These are phyloP conservation scores for Darevskia mixta DNA, from an alignment of 2,797 vertebrate genomes.

Conservation along the genomic window DNA sequence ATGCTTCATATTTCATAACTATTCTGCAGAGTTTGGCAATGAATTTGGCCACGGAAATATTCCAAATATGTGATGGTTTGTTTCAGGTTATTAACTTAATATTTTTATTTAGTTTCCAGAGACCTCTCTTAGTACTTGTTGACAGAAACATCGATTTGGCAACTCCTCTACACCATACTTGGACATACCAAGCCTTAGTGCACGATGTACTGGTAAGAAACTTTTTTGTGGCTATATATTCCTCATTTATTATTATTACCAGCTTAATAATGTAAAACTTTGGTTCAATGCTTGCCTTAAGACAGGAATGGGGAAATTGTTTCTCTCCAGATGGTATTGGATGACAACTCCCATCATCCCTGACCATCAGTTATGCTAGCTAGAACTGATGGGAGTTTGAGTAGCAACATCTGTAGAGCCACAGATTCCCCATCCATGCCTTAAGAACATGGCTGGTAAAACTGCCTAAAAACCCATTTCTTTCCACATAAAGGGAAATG, in stretches of 20 bases:
- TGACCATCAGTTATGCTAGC: too few relatives aligned
- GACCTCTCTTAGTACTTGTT: constrained; percentile 93
- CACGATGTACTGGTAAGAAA: constrained; percentile 96
- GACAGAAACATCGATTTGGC: constrained; percentile 98
- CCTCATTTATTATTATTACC: constrained; percentile 20
- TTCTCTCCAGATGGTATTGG: too few relatives aligned
- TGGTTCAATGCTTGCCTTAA: background rate
- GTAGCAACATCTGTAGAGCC: too few relatives aligned
- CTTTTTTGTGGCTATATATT: constrained; percentile 56
- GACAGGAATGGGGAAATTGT: too few relatives aligned
- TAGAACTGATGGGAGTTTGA: too few relatives aligned
- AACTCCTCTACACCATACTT: constrained; percentile 97
- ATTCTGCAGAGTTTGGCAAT: background rate
- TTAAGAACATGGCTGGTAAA: background rate
- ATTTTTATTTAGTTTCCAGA: constrained; percentile 89
- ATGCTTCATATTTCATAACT: constrained; percentile 1
- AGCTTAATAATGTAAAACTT: constrained; percentile 27
- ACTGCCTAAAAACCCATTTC: background rate
- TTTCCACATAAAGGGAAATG: background rate
- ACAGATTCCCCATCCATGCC: too few relatives aligned
- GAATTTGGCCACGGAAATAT: constrained; percentile 32
- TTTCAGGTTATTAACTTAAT: constrained; percentile 57
- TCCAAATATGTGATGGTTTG: constrained; percentile 21
- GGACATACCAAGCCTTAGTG: constrained; percentile 99
- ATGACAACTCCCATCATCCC: too few relatives aligned